Evolutionary conservation across 2,888 invertebrate genomes (phyloP).

Genomic region (Philaethria dido): DNA sequence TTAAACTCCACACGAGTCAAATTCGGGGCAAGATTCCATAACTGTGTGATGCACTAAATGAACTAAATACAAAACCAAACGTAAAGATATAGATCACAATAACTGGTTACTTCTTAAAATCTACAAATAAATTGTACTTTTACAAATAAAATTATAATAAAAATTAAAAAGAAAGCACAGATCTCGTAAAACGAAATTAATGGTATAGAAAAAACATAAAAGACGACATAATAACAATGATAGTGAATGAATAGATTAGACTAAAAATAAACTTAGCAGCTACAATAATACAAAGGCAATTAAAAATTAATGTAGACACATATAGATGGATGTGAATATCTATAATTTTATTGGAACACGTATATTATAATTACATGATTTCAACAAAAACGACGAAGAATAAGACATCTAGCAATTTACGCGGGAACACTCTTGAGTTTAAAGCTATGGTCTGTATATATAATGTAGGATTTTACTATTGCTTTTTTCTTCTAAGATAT

Average conservation of each 20-base stretch:
- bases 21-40: slow-evolving; percentile 36
- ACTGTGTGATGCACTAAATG: slow-evolving; percentile 20
- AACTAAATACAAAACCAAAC: slow-evolving; percentile 40
- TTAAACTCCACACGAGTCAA: slow-evolving; percentile 19
- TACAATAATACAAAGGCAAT: slow-evolving; percentile 25
- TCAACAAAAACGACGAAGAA: too few species aligned
- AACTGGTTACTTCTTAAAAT: slow-evolving; percentile 35
- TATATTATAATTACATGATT: too few species aligned
- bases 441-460: too few species aligned
- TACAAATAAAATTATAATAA: slow-evolving; percentile 36
- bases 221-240: slow-evolving; percentile 27
- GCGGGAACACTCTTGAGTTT: too few species aligned
- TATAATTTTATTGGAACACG: neutral
- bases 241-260: slow-evolving; percentile 39
- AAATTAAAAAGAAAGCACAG: slow-evolving; percentile 24
- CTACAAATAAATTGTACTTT: slow-evolving; percentile 43
- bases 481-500: too few species aligned
- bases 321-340: slow-evolving; percentile 4
- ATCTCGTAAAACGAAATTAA: slow-evolving; percentile 20
- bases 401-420: too few species aligned
- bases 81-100: slow-evolving; percentile 38
- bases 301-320: slow-evolving; percentile 16
- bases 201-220: slow-evolving; percentile 13
- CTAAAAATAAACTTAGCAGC: slow-evolving; percentile 25
- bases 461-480: too few species aligned